phyloP scores from a whole-genome alignment of 2,888 invertebrate genomes.

The Merodon equestris region DNA sequence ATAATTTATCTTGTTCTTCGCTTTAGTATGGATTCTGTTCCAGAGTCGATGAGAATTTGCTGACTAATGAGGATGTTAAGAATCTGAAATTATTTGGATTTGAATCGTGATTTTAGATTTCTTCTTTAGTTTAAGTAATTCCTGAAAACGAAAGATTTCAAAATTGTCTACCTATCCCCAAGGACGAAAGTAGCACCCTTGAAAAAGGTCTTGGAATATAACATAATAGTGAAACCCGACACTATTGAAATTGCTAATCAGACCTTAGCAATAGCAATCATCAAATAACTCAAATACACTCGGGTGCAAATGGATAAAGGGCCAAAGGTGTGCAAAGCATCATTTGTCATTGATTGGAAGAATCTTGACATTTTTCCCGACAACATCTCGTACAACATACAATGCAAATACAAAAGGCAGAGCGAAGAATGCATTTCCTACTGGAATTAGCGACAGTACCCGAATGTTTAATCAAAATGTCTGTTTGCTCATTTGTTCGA shows the following conservation, averaged over 20 bases:
- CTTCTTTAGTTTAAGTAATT: too few relatives aligned
- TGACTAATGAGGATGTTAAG: too few relatives aligned
- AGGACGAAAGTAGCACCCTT: too few relatives aligned
- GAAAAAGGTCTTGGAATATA: too few relatives aligned
- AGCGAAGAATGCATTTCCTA: slow-evolving; percentile 29
- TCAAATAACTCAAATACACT: neutral
- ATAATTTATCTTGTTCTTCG: too few relatives aligned
- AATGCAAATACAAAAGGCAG: slow-evolving; percentile 29
- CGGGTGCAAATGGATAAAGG: neutral
- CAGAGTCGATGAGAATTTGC: slow-evolving; percentile 24
- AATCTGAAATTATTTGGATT: too few relatives aligned
- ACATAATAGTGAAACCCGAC: too few relatives aligned
- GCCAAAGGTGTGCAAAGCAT: neutral
- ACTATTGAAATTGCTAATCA: slow-evolving; percentile 46
- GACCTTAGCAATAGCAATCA: slow-evolving; percentile 5
- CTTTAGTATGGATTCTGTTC: slow-evolving; percentile 47
- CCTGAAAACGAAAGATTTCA: too few relatives aligned
- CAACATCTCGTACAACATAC: slow-evolving; percentile 5
- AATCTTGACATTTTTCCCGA: slow-evolving; percentile 25
- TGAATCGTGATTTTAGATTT: too few relatives aligned
- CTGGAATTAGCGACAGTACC: slow-evolving; percentile 51
- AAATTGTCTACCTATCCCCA: too few relatives aligned
- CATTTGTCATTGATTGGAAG: slow-evolving; percentile 26
- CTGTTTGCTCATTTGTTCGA: slow-evolving; percentile 47
- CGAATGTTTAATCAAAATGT: slow-evolving; percentile 50